Evolutionary conservation across 2,113 vertebrate species (phyloP).

Genomic region (Equus quagga): DNA sequence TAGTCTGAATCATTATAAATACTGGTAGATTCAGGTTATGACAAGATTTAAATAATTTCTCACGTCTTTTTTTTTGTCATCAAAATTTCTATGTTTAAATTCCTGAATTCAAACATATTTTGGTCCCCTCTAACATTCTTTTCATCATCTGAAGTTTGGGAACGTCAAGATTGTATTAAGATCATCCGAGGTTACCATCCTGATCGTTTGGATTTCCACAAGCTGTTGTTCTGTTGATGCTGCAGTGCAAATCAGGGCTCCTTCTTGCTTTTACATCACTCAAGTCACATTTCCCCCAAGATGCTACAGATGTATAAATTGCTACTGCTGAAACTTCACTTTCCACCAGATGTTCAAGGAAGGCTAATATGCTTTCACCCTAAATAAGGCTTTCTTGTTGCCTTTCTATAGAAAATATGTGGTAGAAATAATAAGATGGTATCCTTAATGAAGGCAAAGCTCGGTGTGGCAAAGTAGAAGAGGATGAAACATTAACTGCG

Average conservation of each 20-base stretch:
- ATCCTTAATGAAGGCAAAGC: background rate
- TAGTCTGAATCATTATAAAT: conserved; percentile 50
- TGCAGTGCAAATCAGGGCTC: background rate
- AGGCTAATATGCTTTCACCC: conserved; percentile 36
- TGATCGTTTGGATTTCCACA: conserved; percentile 22
- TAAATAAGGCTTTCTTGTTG: conserved; percentile 22
- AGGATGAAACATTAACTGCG: background rate
- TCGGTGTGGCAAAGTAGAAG: background rate
- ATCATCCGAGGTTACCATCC: background rate
- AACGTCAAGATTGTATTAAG: background rate
- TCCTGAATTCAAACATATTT: background rate
- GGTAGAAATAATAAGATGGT: background rate
- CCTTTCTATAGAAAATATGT: conserved; percentile 1
- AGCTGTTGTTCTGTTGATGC: background rate
- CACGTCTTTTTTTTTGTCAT: background rate
- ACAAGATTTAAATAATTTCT: background rate
- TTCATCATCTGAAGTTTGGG: background rate
- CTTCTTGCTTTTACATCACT: conserved; percentile 57
- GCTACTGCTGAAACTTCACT: conserved; percentile 59
- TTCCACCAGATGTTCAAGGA: conserved; percentile 65
- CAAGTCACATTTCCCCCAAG: conserved; percentile 47
- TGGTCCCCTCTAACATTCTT: background rate
- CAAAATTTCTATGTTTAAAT: background rate
- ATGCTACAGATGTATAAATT: conserved; percentile 64
- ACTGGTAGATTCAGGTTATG: background rate